Evolutionary conservation across 2,888 invertebrate genomes (phyloP), one percentile per base, ranked within the genome.

Genomic region (Galeopsomyia nigrocyanea): DNA sequence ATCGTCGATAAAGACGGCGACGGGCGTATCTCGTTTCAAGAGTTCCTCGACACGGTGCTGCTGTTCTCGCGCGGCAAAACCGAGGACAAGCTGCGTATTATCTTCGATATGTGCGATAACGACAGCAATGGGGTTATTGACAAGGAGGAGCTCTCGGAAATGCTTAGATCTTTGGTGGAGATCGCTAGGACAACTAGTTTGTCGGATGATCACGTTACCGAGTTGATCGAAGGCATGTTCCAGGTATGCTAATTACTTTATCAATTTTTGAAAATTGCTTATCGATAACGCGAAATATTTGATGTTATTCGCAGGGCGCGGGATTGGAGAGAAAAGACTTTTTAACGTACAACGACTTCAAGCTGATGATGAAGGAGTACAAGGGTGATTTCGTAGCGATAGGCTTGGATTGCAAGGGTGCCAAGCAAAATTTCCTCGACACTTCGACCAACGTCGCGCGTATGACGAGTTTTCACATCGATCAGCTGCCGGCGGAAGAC

Each of bases 51-150:
- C 82, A 97, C 97, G 0, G 97, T 97, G 1, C 94, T 97, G 0
- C 87, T 97, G 1, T 97, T 97, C 84, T 96, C 97, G 0, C 91
- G 95, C 0, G 97, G 97, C 7, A 95, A 95, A 79, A 96, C 96
- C 0, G 97, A 97, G 80, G 96, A 97, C 82, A 97, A 97, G 82
- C 88, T 98, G 49, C 90, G 97, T 6, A 97, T 98, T 47, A 96
- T 98, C 77, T 98, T 98, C 83, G 96, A 98, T 85, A 98, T 98
- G 98, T 98, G 98, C 81, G 98, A 98, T 83, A 95, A 96, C 80
- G 96, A 98, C 83, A 91, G 95, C 17, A 96, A 96, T 80, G 96
- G 97, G 0, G 95, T 96, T 0, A 98, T 98, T 71, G 97, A 97
- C 82, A 97, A 97, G 82, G 93, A 92, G 1, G 97, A 98, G 83